Evolutionary conservation across 2,113 vertebrate species (phyloP).

Genomic region (Percina caprodes): DNA sequence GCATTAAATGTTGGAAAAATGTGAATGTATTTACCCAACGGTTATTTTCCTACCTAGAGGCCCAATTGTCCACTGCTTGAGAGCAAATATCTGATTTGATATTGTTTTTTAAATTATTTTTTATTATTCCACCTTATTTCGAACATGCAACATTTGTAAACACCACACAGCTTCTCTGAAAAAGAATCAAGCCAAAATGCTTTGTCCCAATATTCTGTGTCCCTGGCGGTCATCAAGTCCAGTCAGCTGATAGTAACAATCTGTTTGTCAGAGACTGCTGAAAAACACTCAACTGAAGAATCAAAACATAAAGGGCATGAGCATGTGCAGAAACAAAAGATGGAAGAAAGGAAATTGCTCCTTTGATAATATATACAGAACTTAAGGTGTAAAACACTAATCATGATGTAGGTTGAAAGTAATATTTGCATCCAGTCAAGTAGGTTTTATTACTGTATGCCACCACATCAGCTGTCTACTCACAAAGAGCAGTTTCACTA

Average conservation of each 20-base stretch:
- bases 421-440: no score
- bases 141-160: neutral
- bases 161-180: neutral
- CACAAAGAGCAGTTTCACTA: neutral
- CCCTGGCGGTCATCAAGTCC: neutral
- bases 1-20: neutral
- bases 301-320: neutral
- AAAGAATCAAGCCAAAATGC: neutral
- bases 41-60: neutral
- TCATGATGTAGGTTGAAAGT: neutral
- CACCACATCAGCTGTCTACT: neutral
- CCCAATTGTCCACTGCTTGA: neutral
- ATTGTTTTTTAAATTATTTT: neutral
- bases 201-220: conserved; percentile 7
- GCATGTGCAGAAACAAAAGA: no score
- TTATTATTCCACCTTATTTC: neutral
- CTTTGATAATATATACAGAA: neutral
- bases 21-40: neutral
- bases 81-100: neutral
- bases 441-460: neutral
- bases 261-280: neutral
- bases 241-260: no score
- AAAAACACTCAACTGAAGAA: neutral
- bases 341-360: neutral
- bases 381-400: neutral